Base-by-base conservation (phyloP, 2,797 vertebrate genomes). In the Florisuga fusca region DNA sequence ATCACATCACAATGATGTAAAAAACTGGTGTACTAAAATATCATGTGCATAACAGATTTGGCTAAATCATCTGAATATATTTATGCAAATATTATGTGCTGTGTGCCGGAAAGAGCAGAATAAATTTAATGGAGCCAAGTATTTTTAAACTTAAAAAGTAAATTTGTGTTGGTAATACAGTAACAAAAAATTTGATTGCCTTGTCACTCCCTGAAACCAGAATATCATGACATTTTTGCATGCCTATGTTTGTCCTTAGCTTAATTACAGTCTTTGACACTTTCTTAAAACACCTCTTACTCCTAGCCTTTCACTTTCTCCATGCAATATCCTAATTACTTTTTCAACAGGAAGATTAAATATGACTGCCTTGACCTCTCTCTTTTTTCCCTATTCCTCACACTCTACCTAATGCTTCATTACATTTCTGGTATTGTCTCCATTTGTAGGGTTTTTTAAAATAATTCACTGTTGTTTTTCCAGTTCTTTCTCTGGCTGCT, bases 321-420 rank as follows among this genome's bases (percentile, higher is more conserved):
- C 15, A 38, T 45, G 27, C 38, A 80, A 58, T 94, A 51, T 68
- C 78, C 93, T 90, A 90, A 93, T 93, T 89, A 78, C 46, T 81
- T 43, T 94, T 93, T 88, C 46, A 68, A 78, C 90, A 78, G 46
- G 71, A 92, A 77, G 73, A 94, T 91, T 90, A 92, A 62, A 15
- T 83, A 63, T n/a, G 66, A 85, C 64, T 64, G 13, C 26, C 22
- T 90, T 88, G 73, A 90, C 58, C 58, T 95, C 43, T 16, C 6
- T 66, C 31, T 69, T 93, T 87, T 90, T 41, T 86, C 38, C 7
- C 23, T 14, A 38, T 90, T 93, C 21, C n/a, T 89, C 61, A 77
- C 12, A 29, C 1, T 55, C 27, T 77, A 84, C 69, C 66, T 85
- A 69, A 89, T 72, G n/a, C 31, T 84, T 81, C 76, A 48, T 85